Evolutionary conservation across 2,113 vertebrate species (phyloP), one percentile per base, ranked within the genome.

Genomic region (Otolemur garnettii): DNA sequence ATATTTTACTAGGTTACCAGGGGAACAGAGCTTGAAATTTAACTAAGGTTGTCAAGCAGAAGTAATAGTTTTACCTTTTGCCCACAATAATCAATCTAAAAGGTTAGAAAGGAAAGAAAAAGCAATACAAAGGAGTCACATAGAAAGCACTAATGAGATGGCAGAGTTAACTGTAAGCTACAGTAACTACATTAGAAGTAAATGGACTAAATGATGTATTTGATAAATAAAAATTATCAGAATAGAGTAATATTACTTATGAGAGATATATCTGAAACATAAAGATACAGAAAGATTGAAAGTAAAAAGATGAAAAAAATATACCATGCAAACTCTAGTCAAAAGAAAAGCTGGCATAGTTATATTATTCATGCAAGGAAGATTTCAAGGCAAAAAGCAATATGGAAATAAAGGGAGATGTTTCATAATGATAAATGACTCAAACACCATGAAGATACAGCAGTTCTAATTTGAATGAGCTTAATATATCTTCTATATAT

Each of bases 311-410:
- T 64, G 26, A 85, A 87, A 78, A 87, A 42, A 22, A 78, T 26
- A 85, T 0, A 81, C 17, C 18, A 53, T 42, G 30, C 17, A 75
- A 90, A 84, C 13, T 57, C 14, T n/a, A 38, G 85, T 14, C 10
- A 69, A 78, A 75, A 62, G 30, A 82, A 91, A 78, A 82, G 35
- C 50, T 72, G 33, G 5, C 28, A 3, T 42, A 57, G 77, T 13
- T 64, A 13, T 87, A 77, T 84, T 78, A 91, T 26, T 72, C 11
- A 50, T 26, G 17, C 57, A 96, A 92, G 90, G 64, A 12, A 45
- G 72, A 71, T 60, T 94, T 81, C 26, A 90, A 86, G 85, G 26
- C 42, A 72, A 96, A 90, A 94, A 69, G 66, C 35, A 91, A 53
- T 55, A 68, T 4, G 57, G 57, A 90, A 94, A 91, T 38, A 93